Evolutionary conservation across 2,797 vertebrate species (phyloP).

Genomic region (Potorous gilbertii): DNA sequence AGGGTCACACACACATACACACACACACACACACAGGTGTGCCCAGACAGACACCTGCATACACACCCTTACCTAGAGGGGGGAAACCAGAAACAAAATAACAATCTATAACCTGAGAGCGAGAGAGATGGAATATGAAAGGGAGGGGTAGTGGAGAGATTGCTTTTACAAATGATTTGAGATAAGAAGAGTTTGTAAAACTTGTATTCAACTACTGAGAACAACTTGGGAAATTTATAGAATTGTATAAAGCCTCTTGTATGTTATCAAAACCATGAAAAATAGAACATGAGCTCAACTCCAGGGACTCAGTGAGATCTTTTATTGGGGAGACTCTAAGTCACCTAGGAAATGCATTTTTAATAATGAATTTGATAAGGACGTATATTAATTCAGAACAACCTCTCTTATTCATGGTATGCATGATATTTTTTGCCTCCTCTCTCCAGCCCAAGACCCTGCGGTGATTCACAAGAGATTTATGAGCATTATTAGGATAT

Average conservation of each 20-base stretch:
- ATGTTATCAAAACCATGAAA: slow-evolving; percentile 62
- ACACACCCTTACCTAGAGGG: neutral
- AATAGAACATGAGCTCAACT: slow-evolving; percentile 47
- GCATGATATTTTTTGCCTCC: slow-evolving; percentile 28
- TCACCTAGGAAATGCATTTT: slow-evolving; percentile 37
- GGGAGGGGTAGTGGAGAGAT: slow-evolving; percentile 7
- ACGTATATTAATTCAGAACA: slow-evolving; percentile 24
- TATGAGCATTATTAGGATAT: slow-evolving; percentile 12
- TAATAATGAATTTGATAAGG: slow-evolving; percentile 52
- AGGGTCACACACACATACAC: slow-evolving; percentile 1
- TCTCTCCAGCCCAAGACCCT: neutral
- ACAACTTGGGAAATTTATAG: slow-evolving; percentile 51
- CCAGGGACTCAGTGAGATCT: slow-evolving; percentile 30
- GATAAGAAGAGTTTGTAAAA: slow-evolving; percentile 54
- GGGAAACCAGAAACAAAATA: slow-evolving; percentile 26
- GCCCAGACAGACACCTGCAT: neutral
- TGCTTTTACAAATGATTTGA: slow-evolving; percentile 63
- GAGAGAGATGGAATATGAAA: slow-evolving; percentile 50
- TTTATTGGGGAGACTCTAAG: slow-evolving; percentile 47
- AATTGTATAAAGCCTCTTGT: slow-evolving; percentile 60
- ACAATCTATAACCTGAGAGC: neutral
- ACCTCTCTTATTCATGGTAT: slow-evolving; percentile 45
- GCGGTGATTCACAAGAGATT: slow-evolving; percentile 45
- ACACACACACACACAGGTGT: neutral
- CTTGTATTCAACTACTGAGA: slow-evolving; percentile 50